A percentile compares a stretch with the other conserved stretches of the same genome.
phyloP scores from a whole-genome alignment of 2,113 vertebrate species.

The Sylvilagus bachmani region DNA sequence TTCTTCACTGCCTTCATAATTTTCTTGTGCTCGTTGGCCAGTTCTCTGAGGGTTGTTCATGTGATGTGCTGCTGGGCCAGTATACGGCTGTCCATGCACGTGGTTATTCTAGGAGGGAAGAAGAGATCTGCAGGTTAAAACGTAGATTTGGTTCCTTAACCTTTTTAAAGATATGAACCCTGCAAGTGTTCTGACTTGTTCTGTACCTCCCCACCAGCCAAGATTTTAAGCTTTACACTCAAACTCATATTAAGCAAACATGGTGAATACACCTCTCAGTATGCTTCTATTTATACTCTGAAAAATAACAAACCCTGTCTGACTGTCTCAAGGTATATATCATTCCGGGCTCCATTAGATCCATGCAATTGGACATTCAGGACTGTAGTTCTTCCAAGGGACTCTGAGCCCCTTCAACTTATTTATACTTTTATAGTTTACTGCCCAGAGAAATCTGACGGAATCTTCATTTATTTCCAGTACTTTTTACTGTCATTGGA shows the following conservation, averaged over 20 bases:
- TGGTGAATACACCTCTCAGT: neutral
- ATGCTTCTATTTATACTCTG: neutral
- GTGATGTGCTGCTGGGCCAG: constrained; percentile 98
- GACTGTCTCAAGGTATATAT: neutral
- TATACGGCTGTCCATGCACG: constrained; percentile 99
- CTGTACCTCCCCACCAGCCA: neutral
- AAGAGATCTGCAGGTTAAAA: constrained; percentile 42
- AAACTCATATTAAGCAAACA: neutral
- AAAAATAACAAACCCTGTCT: neutral
- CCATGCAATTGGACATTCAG: neutral
- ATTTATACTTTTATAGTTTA: neutral
- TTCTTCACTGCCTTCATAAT: constrained; percentile 98
- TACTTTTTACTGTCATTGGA: constrained; percentile 14
- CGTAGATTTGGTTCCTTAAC: too few relatives aligned
- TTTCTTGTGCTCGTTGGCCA: constrained; percentile 99
- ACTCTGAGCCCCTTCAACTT: neutral
- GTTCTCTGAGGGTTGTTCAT: constrained; percentile 99
- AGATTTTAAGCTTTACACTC: constrained; percentile 31
- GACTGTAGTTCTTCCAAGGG: neutral
- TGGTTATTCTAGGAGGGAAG: constrained; percentile 95
- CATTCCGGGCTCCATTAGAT: neutral
- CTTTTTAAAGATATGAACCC: neutral
- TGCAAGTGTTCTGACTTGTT: neutral
- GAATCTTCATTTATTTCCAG: neutral
- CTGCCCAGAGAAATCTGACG: neutral